Evolutionary conservation across 2,113 vertebrate species (phyloP).

Genomic region (Stigmatopora argus): DNA sequence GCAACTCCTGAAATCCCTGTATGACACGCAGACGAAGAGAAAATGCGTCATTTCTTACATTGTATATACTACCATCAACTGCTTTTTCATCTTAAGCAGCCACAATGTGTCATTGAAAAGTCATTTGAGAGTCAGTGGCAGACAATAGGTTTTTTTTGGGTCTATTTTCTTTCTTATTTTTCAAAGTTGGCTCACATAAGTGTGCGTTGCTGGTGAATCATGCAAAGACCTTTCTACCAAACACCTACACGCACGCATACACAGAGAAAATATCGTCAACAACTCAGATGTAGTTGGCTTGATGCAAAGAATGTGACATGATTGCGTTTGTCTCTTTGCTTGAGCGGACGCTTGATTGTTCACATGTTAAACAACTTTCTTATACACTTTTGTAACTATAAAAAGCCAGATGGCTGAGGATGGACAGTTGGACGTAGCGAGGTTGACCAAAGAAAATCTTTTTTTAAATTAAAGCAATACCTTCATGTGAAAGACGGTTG

Average conservation of each 20-base stretch:
- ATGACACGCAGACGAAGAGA: constrained; percentile 50
- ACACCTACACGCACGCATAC: constrained; percentile 60
- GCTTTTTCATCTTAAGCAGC: not conserved
- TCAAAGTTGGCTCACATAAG: constrained; percentile 22
- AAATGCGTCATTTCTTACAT: constrained; percentile 36
- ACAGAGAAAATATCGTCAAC: constrained; percentile 46
- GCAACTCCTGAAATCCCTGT: constrained; percentile 56
- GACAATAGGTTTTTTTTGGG: constrained; percentile 25
- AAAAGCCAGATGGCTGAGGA: not conserved
- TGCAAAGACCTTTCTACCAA: constrained; percentile 51
- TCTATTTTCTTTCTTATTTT: not conserved
- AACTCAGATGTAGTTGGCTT: constrained; percentile 44
- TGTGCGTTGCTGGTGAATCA: constrained; percentile 59
- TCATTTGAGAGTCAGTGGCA: constrained; percentile 8
- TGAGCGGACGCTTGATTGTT: not conserved
- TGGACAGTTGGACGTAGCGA: not conserved
- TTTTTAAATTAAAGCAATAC: no score
- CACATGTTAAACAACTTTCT: not conserved
- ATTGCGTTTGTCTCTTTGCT: constrained; percentile 48
- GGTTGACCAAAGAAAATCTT: no score
- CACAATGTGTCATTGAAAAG: not conserved
- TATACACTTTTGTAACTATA: not conserved
- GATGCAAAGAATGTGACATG: constrained; percentile 49
- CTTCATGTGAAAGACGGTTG: no score
- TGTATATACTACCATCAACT: not conserved